phyloP scores from a whole-genome alignment of 2,888 invertebrate species.

The Apamea monoglypha region DNA sequence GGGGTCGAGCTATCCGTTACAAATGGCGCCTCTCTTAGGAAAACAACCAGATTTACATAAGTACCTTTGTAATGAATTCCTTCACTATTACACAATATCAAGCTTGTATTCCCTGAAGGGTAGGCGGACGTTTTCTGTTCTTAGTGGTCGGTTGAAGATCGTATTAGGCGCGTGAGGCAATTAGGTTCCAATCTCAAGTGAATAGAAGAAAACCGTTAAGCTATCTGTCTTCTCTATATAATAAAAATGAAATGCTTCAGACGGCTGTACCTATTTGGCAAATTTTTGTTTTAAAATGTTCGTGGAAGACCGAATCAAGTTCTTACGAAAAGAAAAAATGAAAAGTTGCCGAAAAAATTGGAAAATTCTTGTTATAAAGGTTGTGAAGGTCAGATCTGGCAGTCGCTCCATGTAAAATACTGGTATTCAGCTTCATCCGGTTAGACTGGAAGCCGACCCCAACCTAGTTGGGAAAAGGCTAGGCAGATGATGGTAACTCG shows the following conservation, averaged over 20 bases:
- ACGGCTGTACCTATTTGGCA: too few relatives aligned
- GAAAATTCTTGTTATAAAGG: neutral
- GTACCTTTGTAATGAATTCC: conserved; percentile 54
- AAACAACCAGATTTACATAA: conserved; percentile 67
- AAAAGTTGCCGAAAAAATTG: too few relatives aligned
- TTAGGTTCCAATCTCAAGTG: neutral
- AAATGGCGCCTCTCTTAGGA: conserved; percentile 32
- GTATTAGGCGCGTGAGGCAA: neutral
- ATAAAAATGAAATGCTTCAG: neutral
- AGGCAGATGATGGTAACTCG: too few relatives aligned
- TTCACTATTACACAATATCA: conserved; percentile 23
- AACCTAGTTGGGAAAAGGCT: too few relatives aligned
- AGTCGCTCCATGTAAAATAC: too few relatives aligned
- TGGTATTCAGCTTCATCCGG: too few relatives aligned
- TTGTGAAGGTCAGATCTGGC: too few relatives aligned
- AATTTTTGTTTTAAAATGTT: neutral
- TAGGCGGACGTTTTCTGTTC: neutral
- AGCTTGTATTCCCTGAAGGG: neutral
- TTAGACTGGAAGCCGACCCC: too few relatives aligned
- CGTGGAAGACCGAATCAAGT: neutral
- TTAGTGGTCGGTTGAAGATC: neutral
- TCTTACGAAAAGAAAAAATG: neutral
- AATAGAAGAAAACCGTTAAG: neutral
- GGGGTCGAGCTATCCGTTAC: conserved; percentile 27
- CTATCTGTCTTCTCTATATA: neutral